A percentile compares a stretch with the other conserved stretches of the same genome.
Evolutionary conservation across 2,888 invertebrate genomes (phyloP).

Genomic region (Gisinianus flammeolus): DNA sequence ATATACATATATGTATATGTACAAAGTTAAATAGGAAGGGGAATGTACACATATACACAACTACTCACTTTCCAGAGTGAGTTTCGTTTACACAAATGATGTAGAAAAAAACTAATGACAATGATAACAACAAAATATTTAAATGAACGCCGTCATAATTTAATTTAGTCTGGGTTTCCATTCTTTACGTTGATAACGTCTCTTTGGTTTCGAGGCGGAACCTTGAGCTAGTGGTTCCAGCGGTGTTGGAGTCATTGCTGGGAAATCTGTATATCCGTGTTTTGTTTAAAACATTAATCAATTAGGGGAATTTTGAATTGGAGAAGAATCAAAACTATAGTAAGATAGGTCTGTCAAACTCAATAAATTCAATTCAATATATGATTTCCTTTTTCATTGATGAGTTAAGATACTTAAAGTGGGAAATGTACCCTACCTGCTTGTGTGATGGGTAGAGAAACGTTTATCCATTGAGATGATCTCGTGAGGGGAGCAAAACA

Average conservation of each 20-base stretch:
- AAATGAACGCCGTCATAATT: too few relatives aligned
- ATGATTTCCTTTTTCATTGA: neutral
- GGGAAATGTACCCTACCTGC: constrained; percentile 13
- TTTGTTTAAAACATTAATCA: too few relatives aligned
- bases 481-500: constrained; percentile 56
- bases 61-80: too few relatives aligned
- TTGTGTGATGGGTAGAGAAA: constrained; percentile 30
- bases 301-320: neutral
- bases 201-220: neutral
- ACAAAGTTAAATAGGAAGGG: too few relatives aligned
- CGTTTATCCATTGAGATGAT: constrained; percentile 52
- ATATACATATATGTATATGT: too few relatives aligned
- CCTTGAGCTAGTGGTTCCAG: neutral
- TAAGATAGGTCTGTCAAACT: neutral
- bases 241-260: neutral
- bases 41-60: too few relatives aligned
- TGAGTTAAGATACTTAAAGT: neutral
- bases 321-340: neutral
- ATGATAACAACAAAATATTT: too few relatives aligned
- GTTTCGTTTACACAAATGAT: too few relatives aligned
- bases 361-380: neutral
- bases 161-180: neutral
- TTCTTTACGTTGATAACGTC: constrained; percentile 4
- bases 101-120: too few relatives aligned
- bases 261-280: neutral